These are phyloP conservation scores for Prolemur simus DNA, from an alignment of 2,113 vertebrate genomes.

Conservation along the genomic window DNA sequence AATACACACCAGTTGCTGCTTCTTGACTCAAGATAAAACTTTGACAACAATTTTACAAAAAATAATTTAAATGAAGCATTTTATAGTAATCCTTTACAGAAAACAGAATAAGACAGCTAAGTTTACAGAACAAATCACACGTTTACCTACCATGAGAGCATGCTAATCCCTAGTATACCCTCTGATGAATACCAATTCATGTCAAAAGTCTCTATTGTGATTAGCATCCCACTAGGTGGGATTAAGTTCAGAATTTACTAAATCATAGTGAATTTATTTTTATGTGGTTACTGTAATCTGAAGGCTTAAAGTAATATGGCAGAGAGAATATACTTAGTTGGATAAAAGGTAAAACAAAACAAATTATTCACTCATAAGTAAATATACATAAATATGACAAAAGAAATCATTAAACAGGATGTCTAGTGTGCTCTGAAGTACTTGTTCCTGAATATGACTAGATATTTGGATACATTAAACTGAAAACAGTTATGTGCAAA, in stretches of 20 bases:
- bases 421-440: conserved; percentile 39
- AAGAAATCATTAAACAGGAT: conserved; percentile 49
- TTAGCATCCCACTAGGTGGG: conserved; percentile 53
- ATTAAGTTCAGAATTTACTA: conserved; percentile 66
- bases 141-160: conserved; percentile 34
- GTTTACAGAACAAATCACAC: conserved; percentile 62
- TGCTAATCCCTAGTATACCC: conserved; percentile 31
- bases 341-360: conserved; percentile 58
- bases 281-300: conserved; percentile 40
- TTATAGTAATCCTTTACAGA: neutral
- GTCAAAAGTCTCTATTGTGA: conserved; percentile 51
- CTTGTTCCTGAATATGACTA: conserved; percentile 77
- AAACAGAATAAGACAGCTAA: conserved; percentile 18
- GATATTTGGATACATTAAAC: conserved; percentile 72
- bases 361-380: conserved; percentile 63
- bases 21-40: conserved; percentile 14
- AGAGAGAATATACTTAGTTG: conserved; percentile 29
- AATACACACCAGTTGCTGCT: neutral
- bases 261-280: conserved; percentile 46
- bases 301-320: conserved; percentile 37
- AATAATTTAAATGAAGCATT: neutral
- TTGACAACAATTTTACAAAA: neutral
- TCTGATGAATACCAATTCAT: neutral
- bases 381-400: conserved; percentile 59
- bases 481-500: conserved; percentile 74